A percentile compares a stretch with the other conserved stretches of the same genome.
phyloP scores from a whole-genome alignment of 2,113 vertebrate species.

The Lipotes vexillifer region DNA sequence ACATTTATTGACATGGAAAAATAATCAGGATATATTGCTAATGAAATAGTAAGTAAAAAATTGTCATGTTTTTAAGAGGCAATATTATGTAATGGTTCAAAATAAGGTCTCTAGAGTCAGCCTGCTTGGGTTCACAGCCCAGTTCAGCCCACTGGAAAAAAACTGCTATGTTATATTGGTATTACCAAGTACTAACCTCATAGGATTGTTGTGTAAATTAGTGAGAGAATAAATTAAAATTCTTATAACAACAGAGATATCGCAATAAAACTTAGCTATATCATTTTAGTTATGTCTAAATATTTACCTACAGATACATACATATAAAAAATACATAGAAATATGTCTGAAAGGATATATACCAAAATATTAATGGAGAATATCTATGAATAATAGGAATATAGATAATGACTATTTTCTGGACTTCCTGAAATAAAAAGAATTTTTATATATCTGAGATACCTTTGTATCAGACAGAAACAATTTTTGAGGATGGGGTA shows the following conservation, averaged over 20 bases:
- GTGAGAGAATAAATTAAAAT: neutral
- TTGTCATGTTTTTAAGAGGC: neutral
- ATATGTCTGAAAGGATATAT: neutral
- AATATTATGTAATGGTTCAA: neutral
- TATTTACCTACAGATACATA: neutral
- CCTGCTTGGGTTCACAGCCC: neutral
- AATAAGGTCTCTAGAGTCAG: neutral
- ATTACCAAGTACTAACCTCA: neutral
- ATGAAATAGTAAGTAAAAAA: neutral
- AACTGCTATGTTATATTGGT: neutral
- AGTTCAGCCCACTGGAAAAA: neutral
- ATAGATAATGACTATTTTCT: neutral
- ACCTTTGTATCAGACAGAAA: neutral
- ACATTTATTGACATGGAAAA: neutral
- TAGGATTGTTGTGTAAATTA: neutral
- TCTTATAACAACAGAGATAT: neutral
- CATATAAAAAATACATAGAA: neutral
- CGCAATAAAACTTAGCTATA: neutral
- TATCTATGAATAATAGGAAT: neutral
- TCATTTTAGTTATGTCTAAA: neutral
- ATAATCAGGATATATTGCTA: neutral
- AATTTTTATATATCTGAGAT: neutral
- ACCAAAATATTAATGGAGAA: neutral
- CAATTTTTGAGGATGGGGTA: neutral
- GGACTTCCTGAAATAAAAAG: neutral